Conservation (phyloP, 2,797 vertebrate genomes). For the Acipenser ruthenus region DNA sequence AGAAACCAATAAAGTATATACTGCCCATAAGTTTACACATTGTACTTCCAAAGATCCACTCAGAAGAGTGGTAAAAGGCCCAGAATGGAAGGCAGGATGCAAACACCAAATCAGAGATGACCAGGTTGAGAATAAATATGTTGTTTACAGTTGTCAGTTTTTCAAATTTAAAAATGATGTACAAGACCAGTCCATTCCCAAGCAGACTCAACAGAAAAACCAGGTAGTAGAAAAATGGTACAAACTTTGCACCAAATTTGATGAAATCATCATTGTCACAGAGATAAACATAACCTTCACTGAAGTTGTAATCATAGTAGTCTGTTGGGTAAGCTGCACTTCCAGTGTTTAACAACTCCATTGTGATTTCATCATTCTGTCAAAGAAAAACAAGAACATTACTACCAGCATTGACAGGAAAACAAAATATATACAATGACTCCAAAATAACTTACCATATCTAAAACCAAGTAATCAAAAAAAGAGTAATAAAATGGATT, state of each 20-base stretch:
- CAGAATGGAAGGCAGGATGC: constrained; percentile 60
- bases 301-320: constrained; percentile 17
- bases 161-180: constrained; percentile 61
- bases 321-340: too few species aligned
- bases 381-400: too few species aligned
- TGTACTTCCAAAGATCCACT: constrained; percentile 57
- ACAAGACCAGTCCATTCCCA: constrained; percentile 61
- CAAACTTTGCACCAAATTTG: constrained; percentile 44
- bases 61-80: constrained; percentile 49
- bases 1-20: constrained; percentile 59
- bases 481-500: too few species aligned
- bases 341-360: too few species aligned
- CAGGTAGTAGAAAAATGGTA: constrained; percentile 54
- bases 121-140: constrained; percentile 65
- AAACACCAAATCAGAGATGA: constrained; percentile 63
- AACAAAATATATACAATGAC: too few species aligned
- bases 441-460: too few species aligned
- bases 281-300: constrained; percentile 7
- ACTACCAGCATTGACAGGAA: too few species aligned
- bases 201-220: constrained; percentile 59
- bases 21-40: constrained; percentile 62
- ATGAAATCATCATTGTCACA: constrained; percentile 38
- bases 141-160: constrained; percentile 62
- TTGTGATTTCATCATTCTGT: too few species aligned
- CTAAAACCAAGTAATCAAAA: too few species aligned